Conservation (phyloP, 1,140 invertebrate genomes). For the Coptotermes formosanus region DNA sequence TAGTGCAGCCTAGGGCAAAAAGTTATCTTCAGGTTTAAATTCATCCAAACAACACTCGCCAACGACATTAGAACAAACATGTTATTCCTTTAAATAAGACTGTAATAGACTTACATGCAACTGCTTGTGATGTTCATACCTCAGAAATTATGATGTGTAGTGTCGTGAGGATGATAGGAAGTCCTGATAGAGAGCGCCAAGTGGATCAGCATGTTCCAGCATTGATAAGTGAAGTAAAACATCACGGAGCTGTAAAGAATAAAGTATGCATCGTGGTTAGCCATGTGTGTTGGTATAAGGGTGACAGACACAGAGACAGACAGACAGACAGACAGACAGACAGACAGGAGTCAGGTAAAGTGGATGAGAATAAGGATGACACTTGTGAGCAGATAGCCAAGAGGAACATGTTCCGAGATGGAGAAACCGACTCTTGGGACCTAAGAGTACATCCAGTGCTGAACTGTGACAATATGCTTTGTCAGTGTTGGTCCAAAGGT, state of each 20-base stretch:
- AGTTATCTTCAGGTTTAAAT: too few relatives aligned
- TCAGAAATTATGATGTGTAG: constrained; percentile 14
- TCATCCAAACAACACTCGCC: too few relatives aligned
- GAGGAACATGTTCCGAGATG: background rate
- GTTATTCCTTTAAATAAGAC: background rate
- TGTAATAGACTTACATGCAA: background rate
- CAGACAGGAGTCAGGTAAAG: constrained; percentile 17
- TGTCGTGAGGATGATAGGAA: background rate
- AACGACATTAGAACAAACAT: too few relatives aligned
- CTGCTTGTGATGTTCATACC: background rate
- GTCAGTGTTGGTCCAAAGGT: too few relatives aligned
- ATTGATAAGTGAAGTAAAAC: constrained; percentile 17
- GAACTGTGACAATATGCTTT: background rate
- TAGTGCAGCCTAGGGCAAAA: too few relatives aligned
- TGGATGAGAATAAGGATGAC: constrained; percentile 11
- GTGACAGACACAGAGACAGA: background rate
- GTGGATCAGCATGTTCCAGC: constrained; percentile 9
- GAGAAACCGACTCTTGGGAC: background rate
- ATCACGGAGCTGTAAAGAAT: background rate
- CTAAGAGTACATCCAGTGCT: background rate
- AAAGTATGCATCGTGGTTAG: constrained; percentile 16
- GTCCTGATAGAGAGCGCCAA: background rate
- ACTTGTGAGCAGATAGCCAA: constrained; percentile 3
- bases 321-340: background rate
- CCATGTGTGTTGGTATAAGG: background rate